These are phyloP conservation scores for Antheraea mylitta DNA, from an alignment of 1,140 invertebrate genomes.

Conservation along the genomic window DNA sequence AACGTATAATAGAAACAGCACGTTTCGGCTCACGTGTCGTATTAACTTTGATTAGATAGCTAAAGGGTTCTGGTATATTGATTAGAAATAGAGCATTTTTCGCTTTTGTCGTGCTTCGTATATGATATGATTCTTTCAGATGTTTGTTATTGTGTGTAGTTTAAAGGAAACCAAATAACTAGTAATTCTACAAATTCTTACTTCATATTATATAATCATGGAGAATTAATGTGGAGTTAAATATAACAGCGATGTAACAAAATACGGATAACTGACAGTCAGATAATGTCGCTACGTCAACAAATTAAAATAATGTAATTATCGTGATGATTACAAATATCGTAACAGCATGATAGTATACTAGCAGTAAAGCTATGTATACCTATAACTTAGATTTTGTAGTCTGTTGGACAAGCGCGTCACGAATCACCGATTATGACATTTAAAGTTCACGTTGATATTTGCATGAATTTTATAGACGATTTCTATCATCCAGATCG, in stretches of 20 bases:
- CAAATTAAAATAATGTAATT: no score
- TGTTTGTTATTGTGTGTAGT: no score
- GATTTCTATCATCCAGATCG: constrained; percentile 27
- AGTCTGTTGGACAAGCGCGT: constrained; percentile 5
- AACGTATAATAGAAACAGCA: constrained; percentile 23
- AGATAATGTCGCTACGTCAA: no score
- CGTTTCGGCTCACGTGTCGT: constrained; percentile 56
- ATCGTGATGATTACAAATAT: no score
- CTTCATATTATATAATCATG: no score
- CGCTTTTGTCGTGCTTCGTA: no score
- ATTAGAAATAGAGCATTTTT: no score
- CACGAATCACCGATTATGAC: constrained; percentile 50
- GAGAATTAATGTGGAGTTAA: no score
- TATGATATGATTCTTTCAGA: no score
- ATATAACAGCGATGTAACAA: no score
- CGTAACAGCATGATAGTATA: background rate
- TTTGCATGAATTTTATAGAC: constrained; percentile 38
- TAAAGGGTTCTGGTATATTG: background rate
- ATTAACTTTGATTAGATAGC: constrained; percentile 36
- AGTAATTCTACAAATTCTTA: no score
- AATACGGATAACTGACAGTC: background rate
- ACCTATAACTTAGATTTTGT: background rate
- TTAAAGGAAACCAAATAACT: no score
- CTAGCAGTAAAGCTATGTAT: background rate
- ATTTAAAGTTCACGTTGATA: constrained; percentile 73